phyloP scores from a whole-genome alignment of 2,113 vertebrate genomes.

The Oncorhynchus masou region DNA sequence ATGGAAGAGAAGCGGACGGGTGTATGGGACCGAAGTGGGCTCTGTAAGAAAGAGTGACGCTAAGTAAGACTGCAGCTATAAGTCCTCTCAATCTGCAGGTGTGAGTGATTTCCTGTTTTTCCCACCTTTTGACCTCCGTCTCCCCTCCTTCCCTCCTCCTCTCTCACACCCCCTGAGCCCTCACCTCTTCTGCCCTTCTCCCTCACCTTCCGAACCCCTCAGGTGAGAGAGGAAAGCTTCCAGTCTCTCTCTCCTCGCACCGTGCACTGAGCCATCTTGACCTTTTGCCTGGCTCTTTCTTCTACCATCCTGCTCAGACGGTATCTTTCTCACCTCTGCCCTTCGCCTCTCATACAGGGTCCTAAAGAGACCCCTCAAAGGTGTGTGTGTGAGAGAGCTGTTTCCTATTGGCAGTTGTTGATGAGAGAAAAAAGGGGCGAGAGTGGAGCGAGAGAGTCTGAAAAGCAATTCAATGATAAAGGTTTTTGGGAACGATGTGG shows the following conservation, averaged over 20 bases:
- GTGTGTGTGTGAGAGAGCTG: conserved; percentile 17
- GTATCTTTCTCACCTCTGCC: too few relatives aligned
- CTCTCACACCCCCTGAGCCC: not conserved
- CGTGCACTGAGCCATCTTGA: conserved; percentile 1
- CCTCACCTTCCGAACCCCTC: not conserved
- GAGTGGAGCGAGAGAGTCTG: conserved; percentile 28
- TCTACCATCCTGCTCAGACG: too few relatives aligned
- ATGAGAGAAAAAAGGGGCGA: not conserved
- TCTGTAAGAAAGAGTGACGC: not conserved
- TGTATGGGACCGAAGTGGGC: not conserved
- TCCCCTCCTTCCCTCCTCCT: not conserved
- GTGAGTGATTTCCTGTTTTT: conserved; percentile 63
- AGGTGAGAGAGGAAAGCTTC: not conserved
- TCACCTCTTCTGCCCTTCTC: not conserved
- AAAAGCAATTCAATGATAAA: too few relatives aligned
- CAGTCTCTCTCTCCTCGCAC: conserved; percentile 1
- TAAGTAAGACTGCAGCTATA: too few relatives aligned
- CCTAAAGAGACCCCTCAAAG: too few relatives aligned
- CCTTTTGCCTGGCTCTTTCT: not conserved
- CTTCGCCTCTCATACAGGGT: too few relatives aligned
- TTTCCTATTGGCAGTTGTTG: too few relatives aligned
- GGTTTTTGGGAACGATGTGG: too few relatives aligned
- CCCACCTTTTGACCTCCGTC: conserved; percentile 51
- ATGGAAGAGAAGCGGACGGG: not conserved
- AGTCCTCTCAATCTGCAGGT: conserved; percentile 49